A percentile compares a stretch with the other conserved stretches of the same genome.
Conservation (phyloP, 2,113 vertebrate genomes). For the Zeus faber region DNA sequence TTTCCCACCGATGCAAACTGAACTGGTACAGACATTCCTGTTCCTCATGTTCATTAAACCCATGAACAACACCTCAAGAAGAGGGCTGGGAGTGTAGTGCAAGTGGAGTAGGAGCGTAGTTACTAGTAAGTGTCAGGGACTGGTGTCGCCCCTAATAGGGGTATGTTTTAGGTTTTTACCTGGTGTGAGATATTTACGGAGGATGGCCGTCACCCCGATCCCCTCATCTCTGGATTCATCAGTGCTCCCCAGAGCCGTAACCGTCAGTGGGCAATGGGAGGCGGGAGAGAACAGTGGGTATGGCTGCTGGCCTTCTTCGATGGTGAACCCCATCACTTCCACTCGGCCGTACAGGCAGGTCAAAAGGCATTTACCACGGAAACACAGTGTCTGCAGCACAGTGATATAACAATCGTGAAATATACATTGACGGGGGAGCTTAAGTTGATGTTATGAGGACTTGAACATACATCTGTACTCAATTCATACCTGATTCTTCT, state of each 20-base stretch:
- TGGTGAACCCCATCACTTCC: conserved; percentile 84
- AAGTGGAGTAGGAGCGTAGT: too few species aligned
- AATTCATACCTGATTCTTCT: conserved; percentile 74
- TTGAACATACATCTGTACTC: too few species aligned
- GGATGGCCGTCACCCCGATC: conserved; percentile 63
- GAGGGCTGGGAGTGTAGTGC: too few species aligned
- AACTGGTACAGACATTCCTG: too few species aligned
- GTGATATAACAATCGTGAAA: not conserved
- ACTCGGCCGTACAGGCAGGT: conserved; percentile 87
- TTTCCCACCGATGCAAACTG: too few species aligned
- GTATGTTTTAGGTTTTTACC: conserved; percentile 58
- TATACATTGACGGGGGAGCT: too few species aligned
- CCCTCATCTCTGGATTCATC: conserved; percentile 54
- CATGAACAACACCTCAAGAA: too few species aligned
- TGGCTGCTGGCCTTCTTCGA: conserved; percentile 82
- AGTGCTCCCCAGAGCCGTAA: conserved; percentile 66
- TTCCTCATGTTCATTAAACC: too few species aligned
- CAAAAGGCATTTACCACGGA: conserved; percentile 83
- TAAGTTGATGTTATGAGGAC: too few species aligned
- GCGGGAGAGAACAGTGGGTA: conserved; percentile 81
- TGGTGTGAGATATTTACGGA: conserved; percentile 70
- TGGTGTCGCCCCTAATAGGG: not conserved
- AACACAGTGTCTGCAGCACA: conserved; percentile 75
- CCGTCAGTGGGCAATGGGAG: conserved; percentile 79
- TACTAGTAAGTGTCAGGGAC: not conserved